Evolutionary conservation across 1,140 invertebrate genomes (phyloP).

Genomic region (Trachelipus rathkii): DNA sequence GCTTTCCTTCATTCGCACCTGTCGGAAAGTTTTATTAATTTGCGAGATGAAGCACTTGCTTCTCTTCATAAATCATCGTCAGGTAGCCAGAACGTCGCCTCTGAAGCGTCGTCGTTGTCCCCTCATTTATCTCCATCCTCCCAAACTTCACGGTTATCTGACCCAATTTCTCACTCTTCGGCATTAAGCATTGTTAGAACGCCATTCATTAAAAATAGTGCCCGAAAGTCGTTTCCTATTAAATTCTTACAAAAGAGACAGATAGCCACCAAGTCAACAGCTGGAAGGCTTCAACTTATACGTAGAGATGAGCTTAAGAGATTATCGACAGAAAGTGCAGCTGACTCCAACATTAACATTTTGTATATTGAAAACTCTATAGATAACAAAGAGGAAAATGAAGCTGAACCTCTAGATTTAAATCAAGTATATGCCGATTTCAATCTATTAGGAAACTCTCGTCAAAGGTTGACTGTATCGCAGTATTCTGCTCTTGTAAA

Average conservation of each 20-base stretch:
- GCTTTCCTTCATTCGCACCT: constrained; percentile 37
- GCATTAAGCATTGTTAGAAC: neutral
- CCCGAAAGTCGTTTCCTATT: constrained; percentile 29
- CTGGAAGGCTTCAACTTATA: constrained; percentile 9
- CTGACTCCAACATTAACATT: neutral
- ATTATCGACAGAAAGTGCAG: neutral
- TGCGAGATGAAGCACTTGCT: constrained; percentile 36
- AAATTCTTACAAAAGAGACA: constrained; percentile 1
- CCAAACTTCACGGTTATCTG: constrained; percentile 8
- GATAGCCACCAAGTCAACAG: constrained; percentile 33
- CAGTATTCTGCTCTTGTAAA: constrained; percentile 26
- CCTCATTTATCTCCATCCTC: neutral
- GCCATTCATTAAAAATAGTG: constrained; percentile 29
- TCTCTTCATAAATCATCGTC: constrained; percentile 35
- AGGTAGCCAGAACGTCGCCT: constrained; percentile 4
- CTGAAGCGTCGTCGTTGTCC: neutral
- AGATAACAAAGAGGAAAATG: no score
- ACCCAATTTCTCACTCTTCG: neutral
- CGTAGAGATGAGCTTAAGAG: neutral
- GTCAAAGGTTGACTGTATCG: constrained; percentile 29
- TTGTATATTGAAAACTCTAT: no score
- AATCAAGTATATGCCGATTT: constrained; percentile 37
- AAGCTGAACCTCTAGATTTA: constrained; percentile 17
- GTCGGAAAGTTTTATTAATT: constrained; percentile 29
- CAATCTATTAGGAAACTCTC: constrained; percentile 28